Base-by-base conservation (phyloP, 2,113 vertebrate genomes). In the Rhinogobius similis region DNA sequence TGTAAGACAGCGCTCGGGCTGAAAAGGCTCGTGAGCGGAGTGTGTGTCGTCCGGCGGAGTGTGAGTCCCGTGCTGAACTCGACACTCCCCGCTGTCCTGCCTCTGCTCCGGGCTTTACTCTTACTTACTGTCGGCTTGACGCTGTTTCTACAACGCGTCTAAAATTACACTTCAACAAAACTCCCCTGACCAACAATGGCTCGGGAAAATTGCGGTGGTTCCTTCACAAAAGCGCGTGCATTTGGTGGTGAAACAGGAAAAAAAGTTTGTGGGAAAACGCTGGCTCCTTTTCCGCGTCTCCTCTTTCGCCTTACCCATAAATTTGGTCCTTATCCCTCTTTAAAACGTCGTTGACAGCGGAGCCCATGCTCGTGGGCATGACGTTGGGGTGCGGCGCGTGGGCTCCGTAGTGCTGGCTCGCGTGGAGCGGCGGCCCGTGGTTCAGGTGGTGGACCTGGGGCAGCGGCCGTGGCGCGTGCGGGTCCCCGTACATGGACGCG, bases 261-360 rank as follows among this genome's bases (percentile, higher is more conserved):
- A 36, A 53, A 12, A 48, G 12, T n/a, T 36, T 36, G 16, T 63
- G 39, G n/a, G n/a, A 24, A 63, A 63, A 24, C 5, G 39, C n/a
- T 11, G 58, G 18, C 16, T 58, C 55, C 55, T 58, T 29, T 29
- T 58, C 55, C 55, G 46, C 26, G 55, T n/a, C 29, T 61, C 58
- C 27, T 27, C 74, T 76, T 74, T 72, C 77, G 94, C 92, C 92
- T 87, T 96, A 98, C 97, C 97, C 97, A 86, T 98, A 98, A 94
- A 99, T 99, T 85, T 97, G 96, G 93, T 99, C 98, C 94, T 98
- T 99, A 94, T 99, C 98, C 94, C 98, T 93, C 93, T 99, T 99
- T 94, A 99, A 93, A 92, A 97, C 98, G 91, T 99, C 98, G 93
- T 99, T 99, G 95, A 98, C 97, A 95, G 98, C 97, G 66, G 98